Base-by-base conservation (phyloP, 2,797 vertebrate species). In the Enteromius thamalakanensis region DNA sequence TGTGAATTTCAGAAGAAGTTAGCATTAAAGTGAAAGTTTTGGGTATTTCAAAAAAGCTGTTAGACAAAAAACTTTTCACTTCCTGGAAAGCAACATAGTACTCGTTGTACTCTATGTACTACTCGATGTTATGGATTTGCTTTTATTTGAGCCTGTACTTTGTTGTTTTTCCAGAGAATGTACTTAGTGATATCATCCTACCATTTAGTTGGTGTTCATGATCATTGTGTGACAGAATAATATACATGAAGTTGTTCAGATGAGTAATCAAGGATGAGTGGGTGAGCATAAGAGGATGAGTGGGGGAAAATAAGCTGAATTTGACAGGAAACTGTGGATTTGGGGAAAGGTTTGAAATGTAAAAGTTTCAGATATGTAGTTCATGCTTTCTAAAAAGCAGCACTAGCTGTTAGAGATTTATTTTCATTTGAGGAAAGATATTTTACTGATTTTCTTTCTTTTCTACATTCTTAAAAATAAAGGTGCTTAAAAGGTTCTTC, bases 91-190 rank as follows among this genome's bases (percentile, higher is more conserved):
- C 12, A 58, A 19, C 17, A 21, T 11, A 34, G 17, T 21, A 12
- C 29, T 53, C 21, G 17, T 6, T 4, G 12, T 45, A 65, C 7
- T 37, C 34, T 5, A 34, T 34, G 34, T 5, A 34, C 34, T 34
- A 37, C 34, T 37, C 6, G 26, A 32, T 37, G 62, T 23, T 37
- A 42, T 8, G 53, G n/a, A 26, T 40, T 51, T 53, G 29, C 14
- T 51, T 23, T 65, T 79, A 49, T 6, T 64, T 49, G 40, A 64
- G 19, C 17, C 80, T 49, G 9, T 42, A 53, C 32, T 40, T 60
- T 4, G 6, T 75, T 82, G 40, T 76, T 67, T 58, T 75, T 62
- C 71, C 17, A 32, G 60, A 55, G 34, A 49, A 75, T 42, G n/a
- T 40, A 40, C n/a, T 62, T 12, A 14, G 23, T 14, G 23, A 17